These are phyloP conservation scores for Ciconia maguari DNA, from an alignment of 2,113 vertebrate genomes.

Conservation along the genomic window DNA sequence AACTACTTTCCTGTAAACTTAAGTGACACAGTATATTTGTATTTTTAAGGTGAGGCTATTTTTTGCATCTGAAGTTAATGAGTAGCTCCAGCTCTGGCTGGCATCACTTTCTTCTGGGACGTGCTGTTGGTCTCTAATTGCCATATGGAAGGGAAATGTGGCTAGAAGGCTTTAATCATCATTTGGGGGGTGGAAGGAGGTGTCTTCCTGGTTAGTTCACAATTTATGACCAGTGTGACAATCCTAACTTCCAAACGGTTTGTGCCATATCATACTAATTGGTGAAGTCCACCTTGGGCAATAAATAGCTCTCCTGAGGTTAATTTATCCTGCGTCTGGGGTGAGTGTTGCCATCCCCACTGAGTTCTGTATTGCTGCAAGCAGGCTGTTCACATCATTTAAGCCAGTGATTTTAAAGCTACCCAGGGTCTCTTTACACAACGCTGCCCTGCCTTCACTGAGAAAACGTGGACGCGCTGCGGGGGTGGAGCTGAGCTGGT, in stretches of 20 bases:
- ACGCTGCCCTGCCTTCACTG: neutral
- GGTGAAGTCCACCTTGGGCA: neutral
- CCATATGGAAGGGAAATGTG: neutral
- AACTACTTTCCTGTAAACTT: neutral
- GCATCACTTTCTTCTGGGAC: conserved; percentile 3
- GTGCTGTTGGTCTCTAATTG: conserved; percentile 17
- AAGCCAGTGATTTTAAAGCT: neutral
- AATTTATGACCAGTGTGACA: neutral
- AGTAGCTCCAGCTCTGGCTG: neutral
- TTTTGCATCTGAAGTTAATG: conserved; percentile 3
- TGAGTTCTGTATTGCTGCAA: neutral
- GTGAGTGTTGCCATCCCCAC: neutral
- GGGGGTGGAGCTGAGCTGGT: neutral
- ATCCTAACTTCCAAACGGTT: neutral
- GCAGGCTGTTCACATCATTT: neutral
- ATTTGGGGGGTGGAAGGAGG: neutral
- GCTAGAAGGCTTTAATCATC: neutral
- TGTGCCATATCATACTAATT: neutral
- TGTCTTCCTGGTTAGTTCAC: neutral
- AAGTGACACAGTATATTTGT: neutral
- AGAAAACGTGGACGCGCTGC: rapidly evolving
- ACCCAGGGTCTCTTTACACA: neutral
- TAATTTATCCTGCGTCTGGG: neutral
- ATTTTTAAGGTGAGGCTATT: neutral
- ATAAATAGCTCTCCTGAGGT: conserved; percentile 20